Base-by-base conservation (phyloP, 2,113 vertebrate genomes). In the Cebus imitator region DNA sequence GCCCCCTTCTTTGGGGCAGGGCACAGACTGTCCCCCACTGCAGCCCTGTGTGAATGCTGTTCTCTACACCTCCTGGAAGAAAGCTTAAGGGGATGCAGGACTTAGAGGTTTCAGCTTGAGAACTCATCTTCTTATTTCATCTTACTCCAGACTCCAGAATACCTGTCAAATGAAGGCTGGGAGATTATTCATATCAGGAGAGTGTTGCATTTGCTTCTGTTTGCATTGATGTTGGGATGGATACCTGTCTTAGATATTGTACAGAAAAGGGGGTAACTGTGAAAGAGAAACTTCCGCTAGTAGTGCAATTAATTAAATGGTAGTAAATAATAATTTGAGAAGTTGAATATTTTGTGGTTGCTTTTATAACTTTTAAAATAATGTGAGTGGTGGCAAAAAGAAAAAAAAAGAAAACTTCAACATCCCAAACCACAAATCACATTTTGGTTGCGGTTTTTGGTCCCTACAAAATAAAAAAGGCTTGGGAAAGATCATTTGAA, bases 301-400 rank as follows among this genome's bases (percentile, higher is more conserved):
- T 27, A 70, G 43, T 81, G 14, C 27, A 85, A 85, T 72, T 72
- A 82, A 85, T 70, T 73, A 85, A 95, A 89, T n/a, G 82, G 72
- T 66, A 93, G 86, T 94, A 85, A 96, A 85, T 88, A 95, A 73
- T 87, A n/a, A 97, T 68, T 90, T 89, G 45, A 93, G 79, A 95
- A 89, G 81, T 83, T 55, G 79, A 82, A 89, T 93, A 91, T 83
- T 92, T 91, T 96, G 66, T 86, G 87, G 90, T 68, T 91, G 32
- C 84, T 91, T 96, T 95, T 93, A 96, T 82, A 78, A 91, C 57
- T 92, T 90, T 96, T 94, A 88, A 90, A 95, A 85, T 93, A 84
- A 84, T 75, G 8, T 70, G 85, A 95, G 91, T 85, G 64, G 88
- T 80, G 35, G n/a, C 64, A 83, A 90, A 93, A 68, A n/a, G 16